These are phyloP conservation scores for Drosophila teissieri DNA, from an alignment of 1,140 invertebrate species.

Conservation along the genomic window DNA sequence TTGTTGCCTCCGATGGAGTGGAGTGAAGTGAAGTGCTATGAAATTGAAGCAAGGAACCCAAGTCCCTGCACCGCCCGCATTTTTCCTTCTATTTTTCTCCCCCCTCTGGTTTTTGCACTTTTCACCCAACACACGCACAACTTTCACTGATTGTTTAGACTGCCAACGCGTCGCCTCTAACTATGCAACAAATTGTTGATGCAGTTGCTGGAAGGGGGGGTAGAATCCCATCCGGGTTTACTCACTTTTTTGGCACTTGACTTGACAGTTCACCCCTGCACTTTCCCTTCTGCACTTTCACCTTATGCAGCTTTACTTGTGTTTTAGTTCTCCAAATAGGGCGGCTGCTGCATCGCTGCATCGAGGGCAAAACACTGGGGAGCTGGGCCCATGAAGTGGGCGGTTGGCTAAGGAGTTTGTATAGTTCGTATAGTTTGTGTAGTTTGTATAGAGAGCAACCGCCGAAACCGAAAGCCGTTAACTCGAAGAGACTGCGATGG, in stretches of 20 bases:
- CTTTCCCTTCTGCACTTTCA: conserved; percentile 3
- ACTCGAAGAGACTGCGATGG: conserved; percentile 26
- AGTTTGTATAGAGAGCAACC: conserved; percentile 30
- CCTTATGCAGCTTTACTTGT: conserved; percentile 35
- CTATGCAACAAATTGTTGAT: conserved; percentile 68
- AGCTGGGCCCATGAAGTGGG: background rate
- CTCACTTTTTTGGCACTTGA: conserved; percentile 38
- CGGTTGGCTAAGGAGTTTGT: background rate
- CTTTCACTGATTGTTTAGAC: conserved; percentile 69
- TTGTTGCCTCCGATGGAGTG: conserved; percentile 18
- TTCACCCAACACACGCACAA: conserved; percentile 53
- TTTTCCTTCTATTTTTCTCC: too few species aligned
- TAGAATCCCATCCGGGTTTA: background rate
- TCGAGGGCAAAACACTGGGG: conserved; percentile 4
- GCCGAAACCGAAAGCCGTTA: conserved; percentile 61
- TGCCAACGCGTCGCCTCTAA: conserved; percentile 51
- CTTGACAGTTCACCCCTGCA: conserved; percentile 24
- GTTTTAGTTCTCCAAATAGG: conserved; percentile 36
- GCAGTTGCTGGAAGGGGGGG: background rate
- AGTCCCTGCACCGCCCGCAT: background rate
- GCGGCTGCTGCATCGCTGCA: too few species aligned
- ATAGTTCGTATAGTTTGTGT: background rate
- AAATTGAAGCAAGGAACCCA: conserved; percentile 8
- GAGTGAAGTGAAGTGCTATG: conserved; percentile 9
- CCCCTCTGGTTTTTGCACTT: conserved; percentile 9